Conservation (phyloP, 1,140 invertebrate genomes). For the Lysiphlebus fabarum region DNA sequence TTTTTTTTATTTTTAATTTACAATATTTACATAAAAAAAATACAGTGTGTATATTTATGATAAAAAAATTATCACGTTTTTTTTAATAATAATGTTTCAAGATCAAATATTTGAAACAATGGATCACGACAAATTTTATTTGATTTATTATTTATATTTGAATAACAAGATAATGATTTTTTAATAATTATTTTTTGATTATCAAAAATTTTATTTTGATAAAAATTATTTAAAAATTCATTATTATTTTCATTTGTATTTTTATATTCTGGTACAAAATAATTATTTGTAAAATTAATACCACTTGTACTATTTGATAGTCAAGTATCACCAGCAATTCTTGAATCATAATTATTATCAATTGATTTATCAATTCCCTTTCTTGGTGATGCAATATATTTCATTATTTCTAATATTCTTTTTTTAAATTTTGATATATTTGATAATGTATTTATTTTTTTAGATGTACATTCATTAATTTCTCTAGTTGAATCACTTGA, state of each 20-base stretch:
- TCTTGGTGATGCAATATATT: constrained; percentile 25
- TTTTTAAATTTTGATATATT: constrained; percentile 24
- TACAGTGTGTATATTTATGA: neutral
- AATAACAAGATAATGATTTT: neutral
- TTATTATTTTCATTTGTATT: neutral
- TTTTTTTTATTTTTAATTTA: too few species aligned
- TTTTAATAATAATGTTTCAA: too few species aligned
- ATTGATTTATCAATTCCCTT: constrained; percentile 17
- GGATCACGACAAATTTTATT: neutral
- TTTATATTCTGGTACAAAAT: neutral
- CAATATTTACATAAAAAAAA: too few species aligned
- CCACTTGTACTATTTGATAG: neutral
- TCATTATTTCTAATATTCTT: constrained; percentile 27
- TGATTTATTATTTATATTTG: neutral
- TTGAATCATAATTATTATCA: neutral
- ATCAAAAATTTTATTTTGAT: too few species aligned
- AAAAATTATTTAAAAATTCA: too few species aligned
- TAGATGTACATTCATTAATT: neutral
- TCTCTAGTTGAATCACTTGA: neutral
- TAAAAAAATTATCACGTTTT: too few species aligned
- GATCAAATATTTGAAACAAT: neutral
- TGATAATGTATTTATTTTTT: constrained; percentile 8
- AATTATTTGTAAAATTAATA: neutral
- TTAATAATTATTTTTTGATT: neutral
- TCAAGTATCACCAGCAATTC: neutral